phyloP scores from a whole-genome alignment of 2,113 vertebrate species.

The Calyptomena viridis region DNA sequence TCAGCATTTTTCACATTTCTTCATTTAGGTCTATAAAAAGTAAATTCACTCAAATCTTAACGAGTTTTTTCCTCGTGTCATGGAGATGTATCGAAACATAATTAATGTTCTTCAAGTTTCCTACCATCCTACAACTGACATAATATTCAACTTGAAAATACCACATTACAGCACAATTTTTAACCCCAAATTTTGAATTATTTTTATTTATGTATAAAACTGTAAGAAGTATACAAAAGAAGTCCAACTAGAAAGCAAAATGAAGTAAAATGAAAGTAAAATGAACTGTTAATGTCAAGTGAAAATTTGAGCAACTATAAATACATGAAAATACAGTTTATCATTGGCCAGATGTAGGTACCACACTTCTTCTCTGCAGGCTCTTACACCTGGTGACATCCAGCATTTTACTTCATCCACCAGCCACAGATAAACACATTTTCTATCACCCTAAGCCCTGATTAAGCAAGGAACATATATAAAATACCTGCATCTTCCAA shows the following conservation, averaged over 20 bases:
- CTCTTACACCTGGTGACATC: neutral
- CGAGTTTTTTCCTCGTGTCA: neutral
- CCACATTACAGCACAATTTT: neutral
- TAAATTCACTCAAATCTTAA: neutral
- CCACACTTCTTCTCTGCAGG: neutral
- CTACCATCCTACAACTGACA: neutral
- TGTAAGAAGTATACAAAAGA: neutral
- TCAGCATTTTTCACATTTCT: neutral
- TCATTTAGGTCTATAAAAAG: neutral
- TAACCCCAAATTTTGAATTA: neutral
- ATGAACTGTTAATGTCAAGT: neutral
- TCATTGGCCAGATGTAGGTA: neutral
- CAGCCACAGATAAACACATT: neutral
- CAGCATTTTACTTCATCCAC: neutral
- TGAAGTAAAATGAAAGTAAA: too few species aligned
- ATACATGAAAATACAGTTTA: neutral
- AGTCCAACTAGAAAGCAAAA: neutral
- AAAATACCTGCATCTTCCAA: constrained; percentile 95
- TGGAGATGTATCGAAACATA: neutral
- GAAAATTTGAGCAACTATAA: neutral
- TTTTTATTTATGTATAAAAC: neutral
- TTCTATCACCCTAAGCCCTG: neutral
- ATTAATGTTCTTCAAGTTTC: neutral
- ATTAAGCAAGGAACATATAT: neutral
- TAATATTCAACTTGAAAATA: neutral